phyloP scores from a whole-genome alignment of 2,113 vertebrate genomes.

The Myotis davidii region DNA sequence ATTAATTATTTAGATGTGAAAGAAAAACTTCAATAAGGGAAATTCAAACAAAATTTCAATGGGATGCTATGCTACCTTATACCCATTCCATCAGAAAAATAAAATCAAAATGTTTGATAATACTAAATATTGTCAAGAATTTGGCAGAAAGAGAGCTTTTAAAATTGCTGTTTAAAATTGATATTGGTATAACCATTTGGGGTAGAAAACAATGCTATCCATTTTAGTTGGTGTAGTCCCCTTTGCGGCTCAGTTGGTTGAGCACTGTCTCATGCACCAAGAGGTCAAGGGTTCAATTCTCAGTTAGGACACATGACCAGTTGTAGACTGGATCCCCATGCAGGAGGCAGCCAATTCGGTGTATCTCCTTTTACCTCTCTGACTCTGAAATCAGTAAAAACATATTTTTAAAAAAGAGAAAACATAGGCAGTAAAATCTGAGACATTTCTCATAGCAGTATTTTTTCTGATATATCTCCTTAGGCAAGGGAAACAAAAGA shows the following conservation, averaged over 20 bases:
- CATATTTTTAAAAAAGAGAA: neutral
- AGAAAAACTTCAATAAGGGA: neutral
- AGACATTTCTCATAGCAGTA: neutral
- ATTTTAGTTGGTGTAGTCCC: too few relatives aligned
- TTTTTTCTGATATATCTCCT: neutral
- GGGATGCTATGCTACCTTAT: neutral
- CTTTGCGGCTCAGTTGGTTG: too few relatives aligned
- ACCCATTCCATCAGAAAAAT: neutral
- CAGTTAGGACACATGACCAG: too few relatives aligned
- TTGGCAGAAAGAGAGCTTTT: neutral
- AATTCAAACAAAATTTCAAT: neutral
- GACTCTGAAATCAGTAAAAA: too few relatives aligned
- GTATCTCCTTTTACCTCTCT: too few relatives aligned
- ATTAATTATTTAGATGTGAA: neutral
- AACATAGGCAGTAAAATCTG: neutral
- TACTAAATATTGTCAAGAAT: neutral
- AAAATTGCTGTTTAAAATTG: neutral
- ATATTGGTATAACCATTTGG: neutral
- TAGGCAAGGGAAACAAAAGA: neutral
- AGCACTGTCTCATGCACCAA: too few relatives aligned
- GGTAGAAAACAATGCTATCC: neutral
- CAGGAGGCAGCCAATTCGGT: too few relatives aligned
- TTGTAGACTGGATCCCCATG: too few relatives aligned
- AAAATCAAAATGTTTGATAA: neutral
- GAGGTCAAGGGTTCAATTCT: too few relatives aligned